A percentile compares a stretch with the other conserved stretches of the same genome.
phyloP scores from a whole-genome alignment of 2,888 invertebrate species.

The Osedax fenrisi region DNA sequence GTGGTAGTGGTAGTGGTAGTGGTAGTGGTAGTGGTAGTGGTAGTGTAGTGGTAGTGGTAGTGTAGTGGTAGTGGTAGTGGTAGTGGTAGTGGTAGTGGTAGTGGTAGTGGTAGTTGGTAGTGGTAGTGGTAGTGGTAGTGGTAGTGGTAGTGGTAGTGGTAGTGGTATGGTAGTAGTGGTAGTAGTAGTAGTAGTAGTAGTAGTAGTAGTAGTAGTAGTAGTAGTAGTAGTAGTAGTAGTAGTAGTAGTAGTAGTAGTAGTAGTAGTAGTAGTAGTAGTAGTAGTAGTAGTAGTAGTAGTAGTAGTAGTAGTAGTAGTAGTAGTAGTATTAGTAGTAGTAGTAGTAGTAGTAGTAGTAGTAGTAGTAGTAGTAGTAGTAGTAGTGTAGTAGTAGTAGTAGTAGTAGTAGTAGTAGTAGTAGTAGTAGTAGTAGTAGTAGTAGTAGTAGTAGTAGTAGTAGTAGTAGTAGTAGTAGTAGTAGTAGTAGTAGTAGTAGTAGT shows the following conservation, averaged over 20 bases:
- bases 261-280: not conserved
- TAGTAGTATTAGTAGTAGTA: no score
- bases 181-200: conserved; percentile 32
- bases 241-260: conserved; percentile 3
- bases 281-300: not conserved
- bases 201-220: conserved; percentile 37
- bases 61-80: conserved; percentile 22
- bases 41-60: no score
- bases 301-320: conserved; percentile 21
- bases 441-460: not conserved
- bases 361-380: no score
- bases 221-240: not conserved
- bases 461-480: not conserved
- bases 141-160: no score
- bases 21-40: conserved; percentile 26
- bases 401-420: conserved; percentile 13
- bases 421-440: not conserved
- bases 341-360: no score
- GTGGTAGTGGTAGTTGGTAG: not conserved
- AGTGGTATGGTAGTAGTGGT: not conserved
- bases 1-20: conserved; percentile 18
- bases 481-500: conserved; percentile 36
- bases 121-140: no score
- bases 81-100: not conserved
- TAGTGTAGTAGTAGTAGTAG: conserved; percentile 22